A percentile compares a stretch with the other conserved stretches of the same genome.
phyloP scores from a whole-genome alignment of 2,797 vertebrate species.

The Morus bassanus region DNA sequence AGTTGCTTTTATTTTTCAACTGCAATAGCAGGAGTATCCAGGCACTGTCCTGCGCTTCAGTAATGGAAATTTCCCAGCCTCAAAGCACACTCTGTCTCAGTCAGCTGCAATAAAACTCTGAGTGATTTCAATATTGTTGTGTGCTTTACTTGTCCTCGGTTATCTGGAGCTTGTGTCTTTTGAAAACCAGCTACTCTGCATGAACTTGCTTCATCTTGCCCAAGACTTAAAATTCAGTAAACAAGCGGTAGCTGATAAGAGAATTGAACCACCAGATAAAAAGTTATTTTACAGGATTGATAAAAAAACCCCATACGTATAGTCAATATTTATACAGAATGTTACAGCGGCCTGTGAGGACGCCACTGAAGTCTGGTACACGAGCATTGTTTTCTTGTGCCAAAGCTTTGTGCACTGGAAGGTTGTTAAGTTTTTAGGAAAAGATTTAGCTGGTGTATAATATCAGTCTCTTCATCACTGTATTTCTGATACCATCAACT shows the following conservation, averaged over 20 bases:
- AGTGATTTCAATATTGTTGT: constrained; percentile 55
- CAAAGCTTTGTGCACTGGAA: not conserved
- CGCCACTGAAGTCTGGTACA: not conserved
- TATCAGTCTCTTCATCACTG: not conserved
- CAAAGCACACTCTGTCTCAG: constrained; percentile 52
- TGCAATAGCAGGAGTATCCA: constrained; percentile 39
- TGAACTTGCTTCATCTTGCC: constrained; percentile 32
- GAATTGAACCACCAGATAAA: not conserved
- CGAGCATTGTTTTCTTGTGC: not conserved
- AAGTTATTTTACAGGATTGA: not conserved
- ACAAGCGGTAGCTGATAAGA: not conserved
- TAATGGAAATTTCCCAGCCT: constrained; percentile 67
- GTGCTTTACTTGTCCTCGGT: constrained; percentile 34
- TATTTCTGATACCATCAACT: not conserved
- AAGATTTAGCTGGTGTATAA: not conserved
- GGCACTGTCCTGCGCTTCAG: constrained; percentile 43
- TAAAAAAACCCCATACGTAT: not conserved
- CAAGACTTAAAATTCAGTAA: constrained; percentile 26
- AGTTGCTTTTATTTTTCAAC: constrained; percentile 27
- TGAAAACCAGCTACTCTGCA: constrained; percentile 42
- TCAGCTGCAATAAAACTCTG: constrained; percentile 55
- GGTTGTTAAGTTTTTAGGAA: not conserved
- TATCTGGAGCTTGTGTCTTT: constrained; percentile 50
- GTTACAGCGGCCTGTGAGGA: not conserved
- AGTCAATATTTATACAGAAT: not conserved